Conservation (phyloP, 2,113 vertebrate species). For the Paradisaea rubra region DNA sequence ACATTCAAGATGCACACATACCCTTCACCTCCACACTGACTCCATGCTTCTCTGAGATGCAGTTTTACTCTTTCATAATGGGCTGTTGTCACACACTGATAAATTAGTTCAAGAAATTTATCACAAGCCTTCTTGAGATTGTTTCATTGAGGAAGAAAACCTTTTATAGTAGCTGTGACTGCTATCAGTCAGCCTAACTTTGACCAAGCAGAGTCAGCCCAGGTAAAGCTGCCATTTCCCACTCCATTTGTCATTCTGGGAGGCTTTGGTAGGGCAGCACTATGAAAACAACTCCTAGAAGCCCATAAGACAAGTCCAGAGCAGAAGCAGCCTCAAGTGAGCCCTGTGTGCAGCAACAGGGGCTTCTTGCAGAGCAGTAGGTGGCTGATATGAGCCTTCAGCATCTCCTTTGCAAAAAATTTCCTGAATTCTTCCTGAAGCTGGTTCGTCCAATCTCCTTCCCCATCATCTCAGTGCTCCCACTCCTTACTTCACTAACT, state of each 20-base stretch:
- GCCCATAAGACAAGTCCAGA: background rate
- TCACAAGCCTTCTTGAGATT: background rate
- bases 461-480: background rate
- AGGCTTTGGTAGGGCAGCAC: background rate
- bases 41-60: background rate
- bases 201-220: background rate
- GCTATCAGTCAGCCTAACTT: background rate
- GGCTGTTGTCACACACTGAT: background rate
- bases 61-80: background rate
- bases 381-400: background rate
- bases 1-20: background rate
- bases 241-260: background rate
- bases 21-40: background rate
- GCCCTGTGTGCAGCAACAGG: background rate
- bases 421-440: background rate
- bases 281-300: background rate
- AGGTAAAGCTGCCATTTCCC: background rate
- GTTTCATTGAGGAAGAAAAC: background rate
- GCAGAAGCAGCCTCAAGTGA: background rate
- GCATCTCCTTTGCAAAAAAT: background rate
- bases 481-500: background rate
- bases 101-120: background rate
- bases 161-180: background rate
- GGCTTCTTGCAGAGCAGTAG: background rate
- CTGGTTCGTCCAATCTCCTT: background rate